Evolutionary conservation across 2,113 vertebrate genomes (phyloP).

Genomic region (Panurus biarmicus): DNA sequence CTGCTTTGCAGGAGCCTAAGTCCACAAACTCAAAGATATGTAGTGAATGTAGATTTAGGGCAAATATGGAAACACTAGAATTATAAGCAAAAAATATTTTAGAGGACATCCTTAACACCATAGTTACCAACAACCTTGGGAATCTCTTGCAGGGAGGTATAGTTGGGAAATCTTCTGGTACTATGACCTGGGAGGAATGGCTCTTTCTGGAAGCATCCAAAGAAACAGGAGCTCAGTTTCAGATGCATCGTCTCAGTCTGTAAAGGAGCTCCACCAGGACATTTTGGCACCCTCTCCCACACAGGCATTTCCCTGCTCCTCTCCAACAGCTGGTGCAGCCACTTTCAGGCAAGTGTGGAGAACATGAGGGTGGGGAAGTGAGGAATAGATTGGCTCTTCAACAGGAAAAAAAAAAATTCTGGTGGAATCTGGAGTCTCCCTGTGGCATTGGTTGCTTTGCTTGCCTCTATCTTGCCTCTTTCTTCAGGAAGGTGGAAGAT

Average conservation of each 20-base stretch:
- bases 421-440: neutral
- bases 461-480: neutral
- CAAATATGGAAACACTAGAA: neutral
- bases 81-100: neutral
- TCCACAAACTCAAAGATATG: neutral
- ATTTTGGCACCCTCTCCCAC: neutral
- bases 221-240: conserved; percentile 9
- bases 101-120: neutral
- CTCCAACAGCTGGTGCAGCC: neutral
- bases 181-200: neutral
- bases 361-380: neutral
- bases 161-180: conserved; percentile 6
- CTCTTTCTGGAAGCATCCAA: conserved; percentile 8
- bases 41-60: neutral
- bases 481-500: neutral
- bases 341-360: neutral
- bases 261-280: neutral
- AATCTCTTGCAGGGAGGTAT: conserved; percentile 22
- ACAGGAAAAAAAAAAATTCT: neutral
- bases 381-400: neutral
- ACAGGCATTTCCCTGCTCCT: neutral
- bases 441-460: neutral
- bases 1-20: neutral
- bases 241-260: neutral
- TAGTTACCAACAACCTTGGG: neutral